A percentile compares a stretch with the other conserved stretches of the same genome.
Evolutionary conservation across 2,797 vertebrate species (phyloP).

Genomic region (Nyctibius grandis): DNA sequence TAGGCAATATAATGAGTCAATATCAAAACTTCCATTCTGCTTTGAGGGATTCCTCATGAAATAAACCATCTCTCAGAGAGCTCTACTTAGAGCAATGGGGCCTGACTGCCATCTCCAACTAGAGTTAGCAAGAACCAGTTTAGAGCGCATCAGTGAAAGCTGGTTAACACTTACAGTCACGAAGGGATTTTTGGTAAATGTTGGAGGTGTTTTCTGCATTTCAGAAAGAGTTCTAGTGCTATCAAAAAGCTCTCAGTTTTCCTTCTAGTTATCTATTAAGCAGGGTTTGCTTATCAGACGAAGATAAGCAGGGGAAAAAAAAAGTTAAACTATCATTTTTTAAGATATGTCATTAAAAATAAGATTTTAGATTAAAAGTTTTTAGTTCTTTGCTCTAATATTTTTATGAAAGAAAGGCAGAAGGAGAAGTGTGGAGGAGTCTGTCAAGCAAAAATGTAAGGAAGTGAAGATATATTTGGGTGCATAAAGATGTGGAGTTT

Average conservation of each 20-base stretch:
- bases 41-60: background rate
- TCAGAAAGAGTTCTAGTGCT: background rate
- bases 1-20: background rate
- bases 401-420: background rate
- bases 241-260: background rate
- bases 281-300: too few species aligned
- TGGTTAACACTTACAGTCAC: background rate
- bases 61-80: background rate
- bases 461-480: background rate
- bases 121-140: background rate
- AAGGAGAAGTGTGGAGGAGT: background rate
- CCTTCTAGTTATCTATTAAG: background rate
- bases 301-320: too few species aligned
- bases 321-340: rapidly evolving
- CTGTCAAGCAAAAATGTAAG: background rate
- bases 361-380: background rate
- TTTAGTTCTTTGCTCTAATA: background rate
- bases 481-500: background rate
- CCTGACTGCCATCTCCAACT: background rate
- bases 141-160: background rate
- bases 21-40: background rate
- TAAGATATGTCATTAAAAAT: background rate
- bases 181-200: background rate
- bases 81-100: background rate
- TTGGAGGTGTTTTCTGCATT: background rate